These are phyloP conservation scores for Halictus rubicundus DNA, from an alignment of 1,140 invertebrate species.

Conservation along the genomic window DNA sequence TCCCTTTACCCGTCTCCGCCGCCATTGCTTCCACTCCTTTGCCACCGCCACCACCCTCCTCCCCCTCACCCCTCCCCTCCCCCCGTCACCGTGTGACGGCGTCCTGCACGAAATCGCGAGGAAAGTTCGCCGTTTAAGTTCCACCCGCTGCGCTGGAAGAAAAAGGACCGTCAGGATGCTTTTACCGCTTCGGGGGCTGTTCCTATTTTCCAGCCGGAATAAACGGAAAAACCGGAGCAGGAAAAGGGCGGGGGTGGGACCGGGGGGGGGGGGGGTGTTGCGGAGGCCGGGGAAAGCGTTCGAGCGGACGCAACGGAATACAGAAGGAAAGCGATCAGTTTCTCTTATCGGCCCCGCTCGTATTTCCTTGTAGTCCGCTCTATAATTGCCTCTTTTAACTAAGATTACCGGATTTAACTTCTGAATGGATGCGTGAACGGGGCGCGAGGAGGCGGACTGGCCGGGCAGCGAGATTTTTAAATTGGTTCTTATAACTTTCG, in stretches of 20 bases:
- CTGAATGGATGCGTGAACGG: slow-evolving; percentile 35
- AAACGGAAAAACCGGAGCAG: slow-evolving; percentile 23
- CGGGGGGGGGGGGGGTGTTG: too few species aligned
- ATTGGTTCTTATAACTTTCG: slow-evolving; percentile 78
- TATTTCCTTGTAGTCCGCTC: slow-evolving; percentile 69
- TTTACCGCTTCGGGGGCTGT: slow-evolving; percentile 28
- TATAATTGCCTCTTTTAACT: slow-evolving; percentile 78
- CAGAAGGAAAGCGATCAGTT: slow-evolving; percentile 67
- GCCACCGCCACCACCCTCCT: background rate
- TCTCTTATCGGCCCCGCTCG: slow-evolving; percentile 68
- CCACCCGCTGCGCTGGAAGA: background rate
- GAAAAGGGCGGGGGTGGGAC: slow-evolving; percentile 12
- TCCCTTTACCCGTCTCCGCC: too few species aligned
- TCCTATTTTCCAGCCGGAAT: slow-evolving; percentile 40
- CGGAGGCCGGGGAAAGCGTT: background rate
- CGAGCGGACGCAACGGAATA: background rate
- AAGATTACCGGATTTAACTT: slow-evolving; percentile 76
- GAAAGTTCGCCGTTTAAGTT: slow-evolving; percentile 38
- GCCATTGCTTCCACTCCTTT: too few species aligned
- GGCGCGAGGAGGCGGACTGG: background rate
- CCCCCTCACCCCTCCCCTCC: too few species aligned
- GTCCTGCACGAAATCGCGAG: background rate
- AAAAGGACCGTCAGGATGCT: slow-evolving; percentile 7
- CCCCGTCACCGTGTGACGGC: too few species aligned
- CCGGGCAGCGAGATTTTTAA: slow-evolving; percentile 70